Conservation (phyloP, 2,797 vertebrate species). For the Cetoscarus ocellatus region DNA sequence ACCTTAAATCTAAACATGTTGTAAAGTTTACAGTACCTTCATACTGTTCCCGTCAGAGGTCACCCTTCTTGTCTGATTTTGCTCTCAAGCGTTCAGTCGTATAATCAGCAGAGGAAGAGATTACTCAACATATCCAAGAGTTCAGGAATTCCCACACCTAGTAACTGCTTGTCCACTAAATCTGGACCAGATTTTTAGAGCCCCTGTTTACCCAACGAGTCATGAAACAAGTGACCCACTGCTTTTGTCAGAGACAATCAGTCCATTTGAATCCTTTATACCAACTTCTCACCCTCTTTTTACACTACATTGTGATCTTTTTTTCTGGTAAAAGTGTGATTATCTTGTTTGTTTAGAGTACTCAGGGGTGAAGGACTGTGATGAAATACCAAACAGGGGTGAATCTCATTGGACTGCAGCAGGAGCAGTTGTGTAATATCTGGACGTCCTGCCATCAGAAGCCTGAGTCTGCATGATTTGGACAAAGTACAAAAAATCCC, state of each 20-base stretch:
- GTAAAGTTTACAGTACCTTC: slow-evolving; percentile 68
- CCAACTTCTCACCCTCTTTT: background rate
- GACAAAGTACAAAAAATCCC: slow-evolving; percentile 46
- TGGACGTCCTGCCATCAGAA: slow-evolving; percentile 33
- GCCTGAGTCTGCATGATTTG: background rate
- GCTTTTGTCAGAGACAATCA: slow-evolving; percentile 12
- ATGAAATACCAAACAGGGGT: slow-evolving; percentile 19
- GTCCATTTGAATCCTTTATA: background rate
- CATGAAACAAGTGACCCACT: slow-evolving; percentile 1
- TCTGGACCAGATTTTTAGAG: background rate
- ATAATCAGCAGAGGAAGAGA: slow-evolving; percentile 27
- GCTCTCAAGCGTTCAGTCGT: slow-evolving; percentile 17
- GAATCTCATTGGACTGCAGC: background rate
- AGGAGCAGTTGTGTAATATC: slow-evolving; percentile 49
- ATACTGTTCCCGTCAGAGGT: slow-evolving; percentile 52
- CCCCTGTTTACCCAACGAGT: background rate
- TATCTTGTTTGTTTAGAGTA: slow-evolving; percentile 1
- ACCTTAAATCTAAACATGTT: background rate
- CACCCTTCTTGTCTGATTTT: slow-evolving; percentile 12
- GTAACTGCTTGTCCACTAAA: slow-evolving; percentile 26
- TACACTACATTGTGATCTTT: background rate
- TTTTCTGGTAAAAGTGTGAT: slow-evolving; percentile 19
- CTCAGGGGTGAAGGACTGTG: background rate
- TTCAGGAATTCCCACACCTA: slow-evolving; percentile 62
- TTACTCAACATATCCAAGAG: slow-evolving; percentile 51